phyloP scores from a whole-genome alignment of 2,888 invertebrate genomes.

The Lamproptera curius region DNA sequence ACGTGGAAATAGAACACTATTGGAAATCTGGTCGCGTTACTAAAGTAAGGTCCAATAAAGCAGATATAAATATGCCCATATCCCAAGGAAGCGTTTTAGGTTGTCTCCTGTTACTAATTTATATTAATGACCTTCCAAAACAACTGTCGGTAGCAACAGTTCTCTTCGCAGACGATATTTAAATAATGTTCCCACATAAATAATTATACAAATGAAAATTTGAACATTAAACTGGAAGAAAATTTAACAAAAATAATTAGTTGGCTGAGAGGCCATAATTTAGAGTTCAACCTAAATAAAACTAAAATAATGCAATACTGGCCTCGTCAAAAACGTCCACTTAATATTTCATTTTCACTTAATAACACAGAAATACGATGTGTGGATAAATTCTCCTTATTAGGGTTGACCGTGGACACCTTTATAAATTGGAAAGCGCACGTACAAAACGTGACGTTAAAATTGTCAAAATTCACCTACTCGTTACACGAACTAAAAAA shows the following conservation, averaged over 20 bases:
- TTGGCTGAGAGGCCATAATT: background rate
- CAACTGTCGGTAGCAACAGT: background rate
- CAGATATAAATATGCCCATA: background rate
- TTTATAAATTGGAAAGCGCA: too few relatives aligned
- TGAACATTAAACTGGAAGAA: too few relatives aligned
- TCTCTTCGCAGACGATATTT: background rate
- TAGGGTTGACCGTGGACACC: too few relatives aligned
- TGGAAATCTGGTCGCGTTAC: background rate
- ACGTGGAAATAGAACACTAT: conserved; percentile 1
- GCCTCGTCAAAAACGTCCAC: too few relatives aligned
- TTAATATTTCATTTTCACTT: too few relatives aligned
- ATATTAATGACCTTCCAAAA: background rate
- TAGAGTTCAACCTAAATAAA: background rate
- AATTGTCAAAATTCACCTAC: too few relatives aligned
- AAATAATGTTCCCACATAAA: background rate
- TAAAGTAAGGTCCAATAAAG: background rate
- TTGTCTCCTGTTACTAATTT: background rate
- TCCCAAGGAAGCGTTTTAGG: background rate
- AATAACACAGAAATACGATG: too few relatives aligned
- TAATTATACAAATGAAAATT: background rate
- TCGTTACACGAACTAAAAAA: too few relatives aligned
- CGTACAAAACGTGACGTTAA: too few relatives aligned
- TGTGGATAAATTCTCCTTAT: too few relatives aligned
- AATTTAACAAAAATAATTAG: too few relatives aligned
- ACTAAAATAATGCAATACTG: background rate